Base-by-base conservation (phyloP, 2,888 invertebrate genomes). In the Arge pagana region DNA sequence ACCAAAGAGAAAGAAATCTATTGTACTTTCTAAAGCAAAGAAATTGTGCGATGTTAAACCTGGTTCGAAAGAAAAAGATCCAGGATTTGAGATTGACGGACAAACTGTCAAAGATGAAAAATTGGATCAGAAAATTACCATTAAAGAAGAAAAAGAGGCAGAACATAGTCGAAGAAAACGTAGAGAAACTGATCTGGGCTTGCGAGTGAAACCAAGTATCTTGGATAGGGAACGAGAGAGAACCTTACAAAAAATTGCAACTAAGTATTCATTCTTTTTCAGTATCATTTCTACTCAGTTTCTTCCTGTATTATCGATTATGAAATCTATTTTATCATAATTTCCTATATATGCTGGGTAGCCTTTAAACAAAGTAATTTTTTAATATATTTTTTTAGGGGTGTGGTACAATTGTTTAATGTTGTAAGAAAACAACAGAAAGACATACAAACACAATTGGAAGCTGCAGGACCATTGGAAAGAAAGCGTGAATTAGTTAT, bases 371-470 rank as follows among this genome's bases (percentile, higher is more conserved):
- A 13, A 11, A 1, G 3, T 6, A 15, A 36, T 8, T 2, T 37
- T 8, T 26, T 42, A 37, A 15, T 21, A 16, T 35, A 28, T 15
- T n/a, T 33, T 71, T 68, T 6, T 61, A 90, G 89, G 73, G 96
- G 95, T 67, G 93, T 95, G 1, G 93, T 96, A 0, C 94, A 95
- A 71, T 79, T 96, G 56, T 96, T 95, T 67, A 96, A 96, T 81
- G 90, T 93, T 24, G 94, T 96, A 0, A 85, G 85, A 65, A 83
- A 87, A 62, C 94, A 95, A 74, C 94, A 95, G 74, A 89, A 86
- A 71, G 83, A 85, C 49, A 78, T 94, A 41, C 83, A 85, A 36
- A 82, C 81, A 51, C 86, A 90, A 75, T 72, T 93, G 43, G 79
- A 83, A 48, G 82, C 86, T 62, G 87, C 83, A 55, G 88, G 89